Conservation (phyloP, 2,113 vertebrate species). For the Corydoras maculifer region DNA sequence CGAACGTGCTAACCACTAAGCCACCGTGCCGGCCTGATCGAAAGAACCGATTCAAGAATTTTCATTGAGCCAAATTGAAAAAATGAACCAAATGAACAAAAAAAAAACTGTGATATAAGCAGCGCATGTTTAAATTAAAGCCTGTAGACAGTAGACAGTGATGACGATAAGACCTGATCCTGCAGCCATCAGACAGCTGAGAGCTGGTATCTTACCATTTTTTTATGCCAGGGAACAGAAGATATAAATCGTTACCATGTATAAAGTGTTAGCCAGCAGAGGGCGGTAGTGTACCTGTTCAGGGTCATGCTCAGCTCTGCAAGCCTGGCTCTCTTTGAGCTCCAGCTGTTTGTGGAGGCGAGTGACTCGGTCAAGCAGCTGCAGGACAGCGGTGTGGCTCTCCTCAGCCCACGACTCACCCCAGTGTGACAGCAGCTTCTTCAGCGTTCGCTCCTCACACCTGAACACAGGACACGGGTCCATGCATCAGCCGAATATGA, state of each 20-base stretch:
- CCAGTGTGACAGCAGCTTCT: conserved; percentile 60
- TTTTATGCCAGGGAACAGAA: too few relatives aligned
- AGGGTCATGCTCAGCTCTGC: conserved; percentile 51
- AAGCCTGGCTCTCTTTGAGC: conserved; percentile 56
- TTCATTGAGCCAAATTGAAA: too few relatives aligned
- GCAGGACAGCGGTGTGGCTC: conserved; percentile 50
- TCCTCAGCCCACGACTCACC: conserved; percentile 53
- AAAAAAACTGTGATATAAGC: too few relatives aligned
- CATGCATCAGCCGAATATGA: background rate
- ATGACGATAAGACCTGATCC: too few relatives aligned
- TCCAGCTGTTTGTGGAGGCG: conserved; percentile 69
- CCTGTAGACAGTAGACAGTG: too few relatives aligned
- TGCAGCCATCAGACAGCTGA: too few relatives aligned
- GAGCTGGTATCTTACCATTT: too few relatives aligned
- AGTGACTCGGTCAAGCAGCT: conserved; percentile 61
- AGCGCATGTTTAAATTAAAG: too few relatives aligned
- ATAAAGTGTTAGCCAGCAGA: background rate
- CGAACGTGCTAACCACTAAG: too few relatives aligned
- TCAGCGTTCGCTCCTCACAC: conserved; percentile 70
- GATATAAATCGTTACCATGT: conserved; percentile 16
- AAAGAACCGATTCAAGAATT: too few relatives aligned
- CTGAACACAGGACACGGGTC: conserved; percentile 50
- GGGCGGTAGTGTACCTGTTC: conserved; percentile 71
- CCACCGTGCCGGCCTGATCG: too few relatives aligned
- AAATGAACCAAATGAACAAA: too few relatives aligned